These are phyloP conservation scores for Pseudococcus jackbeardsleyi DNA, from an alignment of 2,888 invertebrate species.

Conservation along the genomic window DNA sequence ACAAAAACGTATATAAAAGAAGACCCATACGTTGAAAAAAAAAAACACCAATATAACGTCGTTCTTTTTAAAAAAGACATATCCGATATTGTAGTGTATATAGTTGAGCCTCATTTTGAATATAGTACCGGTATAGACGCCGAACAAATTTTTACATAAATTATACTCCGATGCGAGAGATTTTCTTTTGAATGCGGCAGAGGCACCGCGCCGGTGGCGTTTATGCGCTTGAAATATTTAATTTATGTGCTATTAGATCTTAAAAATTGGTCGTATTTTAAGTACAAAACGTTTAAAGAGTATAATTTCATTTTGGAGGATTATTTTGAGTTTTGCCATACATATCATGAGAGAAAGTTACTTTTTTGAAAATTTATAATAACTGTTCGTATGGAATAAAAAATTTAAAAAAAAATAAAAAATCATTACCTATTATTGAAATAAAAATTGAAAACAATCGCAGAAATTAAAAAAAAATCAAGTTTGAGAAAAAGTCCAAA, in stretches of 20 bases:
- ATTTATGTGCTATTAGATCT: background rate
- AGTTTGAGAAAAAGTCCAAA: too few species aligned
- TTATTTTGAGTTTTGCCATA: background rate
- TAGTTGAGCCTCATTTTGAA: background rate
- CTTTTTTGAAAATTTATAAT: too few species aligned
- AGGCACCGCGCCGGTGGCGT: background rate
- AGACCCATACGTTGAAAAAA: background rate
- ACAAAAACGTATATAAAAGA: background rate
- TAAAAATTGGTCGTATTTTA: constrained; percentile 3
- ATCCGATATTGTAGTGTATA: background rate
- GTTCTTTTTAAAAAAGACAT: background rate
- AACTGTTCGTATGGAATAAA: too few species aligned
- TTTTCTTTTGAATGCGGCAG: background rate
- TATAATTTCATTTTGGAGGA: background rate
- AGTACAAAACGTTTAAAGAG: background rate
- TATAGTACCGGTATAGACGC: background rate
- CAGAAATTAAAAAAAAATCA: too few species aligned
- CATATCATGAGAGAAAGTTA: too few species aligned
- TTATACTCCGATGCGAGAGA: background rate
- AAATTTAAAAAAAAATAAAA: too few species aligned
- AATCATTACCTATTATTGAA: too few species aligned
- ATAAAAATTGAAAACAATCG: too few species aligned
- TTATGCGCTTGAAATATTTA: constrained; percentile 1
- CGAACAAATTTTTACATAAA: constrained; percentile 15
- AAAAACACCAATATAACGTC: constrained; percentile 1